Conservation (phyloP, 2,797 vertebrate genomes). For the Synanceia verrucosa region DNA sequence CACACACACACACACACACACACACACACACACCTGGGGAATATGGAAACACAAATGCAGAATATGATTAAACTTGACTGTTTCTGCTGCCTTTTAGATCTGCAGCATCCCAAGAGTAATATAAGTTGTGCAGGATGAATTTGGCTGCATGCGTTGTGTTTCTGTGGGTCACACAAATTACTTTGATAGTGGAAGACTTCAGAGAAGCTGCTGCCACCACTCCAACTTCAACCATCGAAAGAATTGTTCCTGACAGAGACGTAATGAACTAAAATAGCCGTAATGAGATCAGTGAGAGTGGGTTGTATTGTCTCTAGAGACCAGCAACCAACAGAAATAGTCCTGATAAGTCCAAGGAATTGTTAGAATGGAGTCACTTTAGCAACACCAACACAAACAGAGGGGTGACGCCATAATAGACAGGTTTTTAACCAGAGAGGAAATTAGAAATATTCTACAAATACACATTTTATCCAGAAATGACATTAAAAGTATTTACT, state of each 20-base stretch:
- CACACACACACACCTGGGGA: conserved; percentile 40
- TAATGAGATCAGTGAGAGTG: conserved; percentile 66
- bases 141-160: conserved; percentile 33
- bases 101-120: conserved; percentile 63
- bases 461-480: background rate
- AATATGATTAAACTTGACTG: conserved; percentile 68
- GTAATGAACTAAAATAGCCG: conserved; percentile 75
- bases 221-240: conserved; percentile 54
- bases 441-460: background rate
- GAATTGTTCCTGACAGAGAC: conserved; percentile 59
- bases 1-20: too few relatives aligned
- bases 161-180: conserved; percentile 45
- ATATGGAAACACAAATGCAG: conserved; percentile 56
- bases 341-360: conserved; percentile 62
- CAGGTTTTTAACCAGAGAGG: conserved; percentile 4
- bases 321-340: conserved; percentile 69
- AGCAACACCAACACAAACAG: conserved; percentile 48
- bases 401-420: conserved; percentile 1
- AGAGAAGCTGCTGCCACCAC: conserved; percentile 43
- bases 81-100: conserved; percentile 47
- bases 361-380: conserved; percentile 55
- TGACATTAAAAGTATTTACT: background rate
- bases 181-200: conserved; percentile 48
- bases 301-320: conserved; percentile 45
- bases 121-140: conserved; percentile 66